phyloP scores from a whole-genome alignment of 2,113 vertebrate genomes.

The Cryptomyrus ogoouensis region DNA sequence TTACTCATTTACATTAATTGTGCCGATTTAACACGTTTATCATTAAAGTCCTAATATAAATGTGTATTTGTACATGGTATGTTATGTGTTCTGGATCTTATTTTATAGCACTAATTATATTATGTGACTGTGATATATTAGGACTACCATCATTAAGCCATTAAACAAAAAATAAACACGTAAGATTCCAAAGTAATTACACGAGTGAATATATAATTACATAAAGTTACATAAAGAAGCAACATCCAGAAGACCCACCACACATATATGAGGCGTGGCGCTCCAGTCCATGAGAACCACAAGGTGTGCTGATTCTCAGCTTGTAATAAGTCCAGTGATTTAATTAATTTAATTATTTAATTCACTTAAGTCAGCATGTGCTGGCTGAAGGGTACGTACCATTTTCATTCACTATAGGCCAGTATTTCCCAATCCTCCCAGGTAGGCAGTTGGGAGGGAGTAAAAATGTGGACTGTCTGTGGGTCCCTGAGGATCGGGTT shows the following conservation, averaged over 20 bases:
- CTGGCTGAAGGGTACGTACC: background rate
- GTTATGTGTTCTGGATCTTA: background rate
- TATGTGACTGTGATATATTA: background rate
- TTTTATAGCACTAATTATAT: background rate
- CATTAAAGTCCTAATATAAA: background rate
- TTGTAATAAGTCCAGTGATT: background rate
- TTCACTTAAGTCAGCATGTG: background rate
- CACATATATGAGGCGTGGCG: background rate
- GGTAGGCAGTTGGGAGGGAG: background rate
- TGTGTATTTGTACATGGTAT: background rate
- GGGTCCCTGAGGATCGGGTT: background rate
- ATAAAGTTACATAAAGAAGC: background rate
- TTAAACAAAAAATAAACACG: background rate
- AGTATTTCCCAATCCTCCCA: background rate
- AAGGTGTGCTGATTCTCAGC: background rate
- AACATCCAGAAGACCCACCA: background rate
- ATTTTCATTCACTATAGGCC: background rate
- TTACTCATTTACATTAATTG: slow-evolving; percentile 8
- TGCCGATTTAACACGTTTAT: background rate
- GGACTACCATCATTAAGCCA: background rate
- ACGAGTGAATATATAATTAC: slow-evolving; percentile 1
- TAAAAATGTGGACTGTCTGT: background rate
- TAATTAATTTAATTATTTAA: background rate
- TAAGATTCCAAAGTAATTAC: background rate
- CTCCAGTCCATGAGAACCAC: background rate